Conservation (phyloP, 2,888 invertebrate species). For the Philereme vetulata region DNA sequence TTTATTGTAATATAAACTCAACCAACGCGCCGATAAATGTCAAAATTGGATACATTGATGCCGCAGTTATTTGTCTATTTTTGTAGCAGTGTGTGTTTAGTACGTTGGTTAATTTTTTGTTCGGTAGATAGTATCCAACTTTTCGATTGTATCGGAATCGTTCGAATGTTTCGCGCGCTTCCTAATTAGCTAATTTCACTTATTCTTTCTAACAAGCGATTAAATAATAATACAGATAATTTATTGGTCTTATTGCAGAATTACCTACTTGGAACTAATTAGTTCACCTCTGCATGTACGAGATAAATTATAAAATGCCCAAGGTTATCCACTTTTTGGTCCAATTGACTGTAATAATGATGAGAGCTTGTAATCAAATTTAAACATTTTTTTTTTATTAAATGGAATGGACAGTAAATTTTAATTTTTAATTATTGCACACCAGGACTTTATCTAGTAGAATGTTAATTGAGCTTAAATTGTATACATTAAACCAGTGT, state of each 20-base stretch:
- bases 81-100: slow-evolving; percentile 44
- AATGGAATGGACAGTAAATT: no score
- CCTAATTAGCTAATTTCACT: slow-evolving; percentile 56
- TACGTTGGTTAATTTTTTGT: slow-evolving; percentile 48
- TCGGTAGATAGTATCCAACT: slow-evolving; percentile 41
- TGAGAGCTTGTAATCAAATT: no score
- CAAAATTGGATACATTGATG: slow-evolving; percentile 23
- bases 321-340: no score
- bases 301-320: no score
- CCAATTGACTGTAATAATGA: no score
- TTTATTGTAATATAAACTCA: not conserved
- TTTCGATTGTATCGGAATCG: slow-evolving; percentile 45
- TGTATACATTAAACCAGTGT: no score
- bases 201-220: slow-evolving; percentile 36
- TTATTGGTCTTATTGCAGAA: slow-evolving; percentile 8
- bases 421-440: no score
- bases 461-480: no score
- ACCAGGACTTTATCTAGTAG: no score
- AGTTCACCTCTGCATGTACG: no score
- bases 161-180: slow-evolving; percentile 51
- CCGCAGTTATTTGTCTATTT: slow-evolving; percentile 26
- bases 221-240: slow-evolving; percentile 24
- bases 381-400: no score
- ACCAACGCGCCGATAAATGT: slow-evolving; percentile 21
- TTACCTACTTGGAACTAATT: slow-evolving; percentile 3